phyloP scores from a whole-genome alignment of 2,113 vertebrate species.

The Tachuris rubrigastra region DNA sequence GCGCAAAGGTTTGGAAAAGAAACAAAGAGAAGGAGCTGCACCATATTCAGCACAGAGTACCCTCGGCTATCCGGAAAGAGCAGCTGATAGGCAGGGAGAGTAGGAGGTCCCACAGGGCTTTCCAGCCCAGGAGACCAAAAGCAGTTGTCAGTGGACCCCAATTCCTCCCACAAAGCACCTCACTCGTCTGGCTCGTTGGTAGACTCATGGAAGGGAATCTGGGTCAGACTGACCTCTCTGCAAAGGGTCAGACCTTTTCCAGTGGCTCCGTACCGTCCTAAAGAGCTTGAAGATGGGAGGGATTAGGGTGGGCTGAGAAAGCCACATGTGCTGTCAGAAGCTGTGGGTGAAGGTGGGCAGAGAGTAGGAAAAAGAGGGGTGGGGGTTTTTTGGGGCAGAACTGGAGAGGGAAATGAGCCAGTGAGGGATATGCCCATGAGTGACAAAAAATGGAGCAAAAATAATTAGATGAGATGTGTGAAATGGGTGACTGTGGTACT shows the following conservation, averaged over 20 bases:
- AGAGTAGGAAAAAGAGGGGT: neutral
- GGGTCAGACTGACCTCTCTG: neutral
- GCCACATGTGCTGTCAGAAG: neutral
- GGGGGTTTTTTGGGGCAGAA: neutral
- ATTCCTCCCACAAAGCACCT: neutral
- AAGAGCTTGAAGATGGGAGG: neutral
- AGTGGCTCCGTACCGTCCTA: neutral
- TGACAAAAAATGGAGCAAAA: neutral
- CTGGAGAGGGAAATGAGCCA: neutral
- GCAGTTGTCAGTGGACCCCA: neutral
- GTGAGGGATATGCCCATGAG: neutral
- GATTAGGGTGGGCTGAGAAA: neutral
- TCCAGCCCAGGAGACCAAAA: neutral
- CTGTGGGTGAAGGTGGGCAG: neutral
- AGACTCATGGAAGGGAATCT: neutral
- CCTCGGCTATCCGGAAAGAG: neutral
- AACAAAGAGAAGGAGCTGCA: conserved; percentile 8
- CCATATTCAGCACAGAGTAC: neutral
- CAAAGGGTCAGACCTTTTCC: neutral
- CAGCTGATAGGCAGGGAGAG: neutral
- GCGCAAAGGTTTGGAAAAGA: neutral
- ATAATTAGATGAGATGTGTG: neutral
- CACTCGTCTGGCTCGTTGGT: neutral
- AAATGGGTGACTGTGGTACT: neutral
- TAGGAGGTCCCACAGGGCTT: neutral